These are phyloP conservation scores for Oncorhynchus masou DNA, from an alignment of 2,113 vertebrate species.

Conservation along the genomic window DNA sequence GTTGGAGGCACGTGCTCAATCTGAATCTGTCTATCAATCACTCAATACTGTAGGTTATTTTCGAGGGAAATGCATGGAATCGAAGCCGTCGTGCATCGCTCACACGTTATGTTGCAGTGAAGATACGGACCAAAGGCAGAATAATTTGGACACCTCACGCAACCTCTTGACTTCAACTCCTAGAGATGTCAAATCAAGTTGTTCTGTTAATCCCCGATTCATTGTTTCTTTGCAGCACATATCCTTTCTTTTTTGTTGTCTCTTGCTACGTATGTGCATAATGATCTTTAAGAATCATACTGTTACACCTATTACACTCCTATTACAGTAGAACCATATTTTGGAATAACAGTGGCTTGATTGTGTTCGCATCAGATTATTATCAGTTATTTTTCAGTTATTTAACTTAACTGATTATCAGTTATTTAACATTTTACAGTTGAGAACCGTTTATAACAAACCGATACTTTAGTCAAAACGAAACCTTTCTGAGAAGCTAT, in stretches of 20 bases:
- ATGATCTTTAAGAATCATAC: background rate
- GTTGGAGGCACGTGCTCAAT: constrained; percentile 47
- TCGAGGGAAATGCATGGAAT: constrained; percentile 49
- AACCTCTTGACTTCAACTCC: constrained; percentile 23
- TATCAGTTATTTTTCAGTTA: too few species aligned
- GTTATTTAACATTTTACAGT: background rate
- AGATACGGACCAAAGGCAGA: constrained; percentile 40
- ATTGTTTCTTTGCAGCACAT: constrained; percentile 4
- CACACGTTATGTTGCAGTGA: constrained; percentile 25
- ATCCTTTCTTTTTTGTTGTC: constrained; percentile 8
- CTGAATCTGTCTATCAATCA: constrained; percentile 51
- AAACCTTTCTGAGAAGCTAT: background rate
- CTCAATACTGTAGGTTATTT: constrained; percentile 39
- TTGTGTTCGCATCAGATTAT: background rate
- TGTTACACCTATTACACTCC: background rate
- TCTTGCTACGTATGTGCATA: background rate
- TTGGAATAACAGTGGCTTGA: background rate
- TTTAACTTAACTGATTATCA: too few species aligned
- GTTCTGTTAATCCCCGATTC: constrained; percentile 17
- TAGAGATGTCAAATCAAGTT: constrained; percentile 25
- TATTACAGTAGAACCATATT: background rate
- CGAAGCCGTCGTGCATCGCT: constrained; percentile 42
- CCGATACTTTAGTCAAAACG: background rate
- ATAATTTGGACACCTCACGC: constrained; percentile 39
- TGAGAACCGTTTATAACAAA: background rate